Percentiles rank a stretch among this genome's conserved stretches.
Evolutionary conservation across 2,113 vertebrate species (phyloP).

Genomic region (Callocephalon fimbriatum): DNA sequence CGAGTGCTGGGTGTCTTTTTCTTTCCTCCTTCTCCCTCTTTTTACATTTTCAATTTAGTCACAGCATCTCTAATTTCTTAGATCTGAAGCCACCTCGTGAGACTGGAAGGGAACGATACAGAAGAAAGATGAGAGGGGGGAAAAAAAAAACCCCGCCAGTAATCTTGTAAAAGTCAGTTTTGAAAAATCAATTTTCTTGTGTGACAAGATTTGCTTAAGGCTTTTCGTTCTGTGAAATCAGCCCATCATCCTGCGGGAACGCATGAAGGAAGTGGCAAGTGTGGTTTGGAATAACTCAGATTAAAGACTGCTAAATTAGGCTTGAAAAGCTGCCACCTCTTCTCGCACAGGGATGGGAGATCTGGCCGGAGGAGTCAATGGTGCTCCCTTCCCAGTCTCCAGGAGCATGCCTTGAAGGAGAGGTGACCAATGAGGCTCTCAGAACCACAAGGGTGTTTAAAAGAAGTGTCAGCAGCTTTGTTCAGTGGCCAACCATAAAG

Average conservation of each 20-base stretch:
- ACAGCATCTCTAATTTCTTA: conserved; percentile 65
- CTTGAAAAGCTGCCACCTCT: not conserved
- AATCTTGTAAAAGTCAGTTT: conserved; percentile 71
- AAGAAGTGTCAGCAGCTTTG: not conserved
- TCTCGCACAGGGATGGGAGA: not conserved
- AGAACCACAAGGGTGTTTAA: not conserved
- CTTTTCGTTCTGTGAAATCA: conserved; percentile 68
- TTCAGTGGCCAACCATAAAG: not conserved
- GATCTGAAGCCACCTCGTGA: conserved; percentile 58
- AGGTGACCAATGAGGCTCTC: not conserved
- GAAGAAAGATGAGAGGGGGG: conserved; percentile 11
- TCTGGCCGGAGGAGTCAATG: not conserved
- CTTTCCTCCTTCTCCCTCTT: not conserved
- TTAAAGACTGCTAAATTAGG: conserved; percentile 69
- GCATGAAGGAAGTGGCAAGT: conserved; percentile 49
- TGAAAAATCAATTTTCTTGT: conserved; percentile 71
- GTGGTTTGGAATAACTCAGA: conserved; percentile 57
- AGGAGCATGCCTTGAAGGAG: not conserved
- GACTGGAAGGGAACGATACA: conserved; percentile 47
- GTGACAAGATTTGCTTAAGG: conserved; percentile 70
- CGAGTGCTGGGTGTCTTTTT: not conserved
- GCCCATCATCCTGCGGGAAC: conserved; percentile 53
- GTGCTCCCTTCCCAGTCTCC: not conserved
- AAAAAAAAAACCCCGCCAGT: not conserved
- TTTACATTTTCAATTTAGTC: conserved; percentile 60